These are phyloP conservation scores for Lamellibrachia luymesi DNA, from an alignment of 1,140 invertebrate species.

Conservation along the genomic window DNA sequence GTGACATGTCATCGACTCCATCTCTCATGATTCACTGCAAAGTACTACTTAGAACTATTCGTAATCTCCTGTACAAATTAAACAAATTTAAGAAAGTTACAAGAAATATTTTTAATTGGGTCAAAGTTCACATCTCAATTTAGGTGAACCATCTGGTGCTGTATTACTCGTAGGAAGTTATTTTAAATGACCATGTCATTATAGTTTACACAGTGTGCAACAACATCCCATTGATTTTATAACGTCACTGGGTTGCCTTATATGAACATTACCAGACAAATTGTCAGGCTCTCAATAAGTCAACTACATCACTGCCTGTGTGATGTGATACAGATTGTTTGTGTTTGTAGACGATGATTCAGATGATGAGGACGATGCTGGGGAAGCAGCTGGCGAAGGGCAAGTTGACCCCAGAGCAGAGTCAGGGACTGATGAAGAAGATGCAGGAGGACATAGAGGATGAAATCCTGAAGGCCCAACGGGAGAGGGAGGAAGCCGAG, in stretches of 20 bases:
- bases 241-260: background rate
- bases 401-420: conserved; percentile 10
- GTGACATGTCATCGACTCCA: too few relatives aligned
- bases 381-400: conserved; percentile 18
- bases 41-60: too few relatives aligned
- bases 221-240: background rate
- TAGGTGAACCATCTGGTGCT: too few relatives aligned
- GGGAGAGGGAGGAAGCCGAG: conserved; percentile 14
- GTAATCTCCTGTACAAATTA: too few relatives aligned
- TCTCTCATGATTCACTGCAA: too few relatives aligned
- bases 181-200: background rate
- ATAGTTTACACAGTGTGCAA: background rate
- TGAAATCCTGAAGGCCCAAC: background rate
- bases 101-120: too few relatives aligned
- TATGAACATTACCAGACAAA: background rate
- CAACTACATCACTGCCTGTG: too few relatives aligned
- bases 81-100: too few relatives aligned
- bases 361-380: conserved; percentile 14
- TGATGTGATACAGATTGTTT: background rate
- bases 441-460: conserved; percentile 14
- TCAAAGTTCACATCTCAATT: too few relatives aligned
- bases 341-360: conserved; percentile 17
- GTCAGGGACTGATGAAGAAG: background rate
- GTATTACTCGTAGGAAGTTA: background rate
- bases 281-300: too few relatives aligned